Evolutionary conservation across 2,888 invertebrate species (phyloP).

Genomic region (Neelides folsomi): DNA sequence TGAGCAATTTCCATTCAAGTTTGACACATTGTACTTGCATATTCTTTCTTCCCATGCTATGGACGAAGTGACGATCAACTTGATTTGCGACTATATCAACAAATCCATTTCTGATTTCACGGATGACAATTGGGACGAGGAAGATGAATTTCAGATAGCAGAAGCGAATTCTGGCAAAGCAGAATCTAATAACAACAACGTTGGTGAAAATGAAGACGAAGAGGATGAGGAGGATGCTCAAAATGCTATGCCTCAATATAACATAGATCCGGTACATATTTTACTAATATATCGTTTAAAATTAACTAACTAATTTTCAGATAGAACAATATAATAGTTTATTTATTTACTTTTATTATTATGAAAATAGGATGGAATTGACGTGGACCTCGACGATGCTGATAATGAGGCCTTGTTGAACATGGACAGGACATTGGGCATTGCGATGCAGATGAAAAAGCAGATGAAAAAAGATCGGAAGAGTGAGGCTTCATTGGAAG

Average conservation of each 20-base stretch:
- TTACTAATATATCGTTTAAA: too few species aligned
- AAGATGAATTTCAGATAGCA: conserved; percentile 15
- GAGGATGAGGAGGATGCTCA: conserved; percentile 12
- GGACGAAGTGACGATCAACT: too few species aligned
- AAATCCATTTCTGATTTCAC: not conserved
- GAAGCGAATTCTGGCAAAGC: conserved; percentile 17
- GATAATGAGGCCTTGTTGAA: conserved; percentile 4
- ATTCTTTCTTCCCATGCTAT: too few species aligned
- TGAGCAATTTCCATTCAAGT: too few species aligned
- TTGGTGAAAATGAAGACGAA: conserved; percentile 10
- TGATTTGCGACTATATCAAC: too few species aligned
- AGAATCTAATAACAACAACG: conserved; percentile 10
- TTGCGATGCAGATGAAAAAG: conserved; percentile 7
- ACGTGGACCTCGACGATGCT: conserved; percentile 2
- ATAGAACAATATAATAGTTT: too few species aligned
- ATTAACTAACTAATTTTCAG: too few species aligned
- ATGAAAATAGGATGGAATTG: too few species aligned
- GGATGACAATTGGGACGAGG: conserved; percentile 15
- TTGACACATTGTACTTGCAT: too few species aligned
- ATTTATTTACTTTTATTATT: too few species aligned
- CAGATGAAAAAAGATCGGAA: conserved; percentile 2
- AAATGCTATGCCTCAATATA: too few species aligned
- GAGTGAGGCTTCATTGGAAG: not conserved
- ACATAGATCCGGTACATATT: too few species aligned
- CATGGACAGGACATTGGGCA: conserved; percentile 6